Base-by-base conservation (phyloP, 2,888 invertebrate genomes). In the Stomorhina lunata region DNA sequence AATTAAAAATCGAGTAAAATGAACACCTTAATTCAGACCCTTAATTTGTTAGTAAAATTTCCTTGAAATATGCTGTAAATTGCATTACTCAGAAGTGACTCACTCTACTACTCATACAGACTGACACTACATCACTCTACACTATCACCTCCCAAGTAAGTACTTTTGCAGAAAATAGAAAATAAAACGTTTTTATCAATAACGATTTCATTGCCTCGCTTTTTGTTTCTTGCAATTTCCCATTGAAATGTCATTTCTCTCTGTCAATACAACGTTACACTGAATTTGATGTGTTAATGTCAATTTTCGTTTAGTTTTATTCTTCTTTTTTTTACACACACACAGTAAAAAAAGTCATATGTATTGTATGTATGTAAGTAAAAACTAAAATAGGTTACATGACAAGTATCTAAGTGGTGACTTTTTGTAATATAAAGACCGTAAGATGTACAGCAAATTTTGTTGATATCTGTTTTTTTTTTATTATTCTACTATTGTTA, bases 231-330 rank as follows among this genome's bases (percentile, higher is more conserved):
- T 0, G n/a, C n/a, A n/a, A n/a, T 5, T 50, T 69, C 32, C 2
- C n/a, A n/a, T n/a, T 9, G 1, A 6, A 10, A n/a, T 1, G 43
- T 45, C 45, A 6, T 15, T 6, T 10, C 1, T 29, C 37, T 50
- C 20, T 50, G 57, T 20, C 50, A 40, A 22, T 50, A 32, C 17
- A 29, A 27, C 32, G 10, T 32, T 69, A 69, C 61, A 63, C 61
- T 68, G 55, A 27, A 29, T 68, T 27, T 68, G 61, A 68, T 66
- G 55, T 32, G 50, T 55, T 25, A 45, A 81, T 77, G 63, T 77
- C 81, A 81, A 68, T 81, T 72, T 65, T 59, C 34, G 45, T 65
- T 12, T 5, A 20, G 20, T 32, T 20, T 63, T 29, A 48, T 48
- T 50, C 32, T 20, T n/a, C 10, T 63, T 12, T 45, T 15, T 45